Percentiles rank a stretch among this genome's conserved stretches.
Conservation (phyloP, 2,113 vertebrate genomes). For the Oceanodroma tethys region DNA sequence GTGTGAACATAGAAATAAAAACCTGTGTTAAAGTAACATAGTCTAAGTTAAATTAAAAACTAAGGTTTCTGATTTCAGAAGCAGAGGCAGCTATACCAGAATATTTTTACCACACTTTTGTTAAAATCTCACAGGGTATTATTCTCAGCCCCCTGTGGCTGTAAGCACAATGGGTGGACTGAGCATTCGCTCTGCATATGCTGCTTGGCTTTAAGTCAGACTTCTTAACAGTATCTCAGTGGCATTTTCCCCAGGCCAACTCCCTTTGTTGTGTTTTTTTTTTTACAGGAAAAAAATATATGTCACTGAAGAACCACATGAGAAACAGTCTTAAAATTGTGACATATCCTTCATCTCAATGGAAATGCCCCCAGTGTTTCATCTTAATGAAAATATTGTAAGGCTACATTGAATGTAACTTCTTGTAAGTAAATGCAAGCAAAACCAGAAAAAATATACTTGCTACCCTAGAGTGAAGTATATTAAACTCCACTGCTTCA, state of each 20-base stretch:
- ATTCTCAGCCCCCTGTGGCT: conserved; percentile 44
- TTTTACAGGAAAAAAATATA: neutral
- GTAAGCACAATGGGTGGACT: conserved; percentile 4
- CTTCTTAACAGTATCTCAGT: conserved; percentile 42
- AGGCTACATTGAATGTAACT: neutral
- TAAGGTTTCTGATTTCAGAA: conserved; percentile 9
- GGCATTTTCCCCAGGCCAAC: conserved; percentile 32
- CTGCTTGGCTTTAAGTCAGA: conserved; percentile 27
- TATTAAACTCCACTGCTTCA: neutral
- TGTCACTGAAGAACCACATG: conserved; percentile 4
- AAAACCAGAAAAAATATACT: neutral
- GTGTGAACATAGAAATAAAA: neutral
- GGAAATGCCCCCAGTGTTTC: neutral
- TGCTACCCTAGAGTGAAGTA: neutral
- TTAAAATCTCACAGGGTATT: neutral
- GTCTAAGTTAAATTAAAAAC: neutral
- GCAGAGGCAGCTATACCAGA: neutral
- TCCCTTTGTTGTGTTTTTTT: neutral
- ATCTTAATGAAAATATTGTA: neutral
- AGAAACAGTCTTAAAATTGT: neutral
- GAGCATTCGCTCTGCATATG: neutral
- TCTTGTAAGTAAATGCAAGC: neutral
- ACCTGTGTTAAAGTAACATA: neutral
- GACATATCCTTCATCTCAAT: neutral
- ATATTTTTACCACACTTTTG: neutral